A percentile compares a stretch with the other conserved stretches of the same genome.
Evolutionary conservation across 2,113 vertebrate genomes (phyloP).

Genomic region (Chionodraco myersi): DNA sequence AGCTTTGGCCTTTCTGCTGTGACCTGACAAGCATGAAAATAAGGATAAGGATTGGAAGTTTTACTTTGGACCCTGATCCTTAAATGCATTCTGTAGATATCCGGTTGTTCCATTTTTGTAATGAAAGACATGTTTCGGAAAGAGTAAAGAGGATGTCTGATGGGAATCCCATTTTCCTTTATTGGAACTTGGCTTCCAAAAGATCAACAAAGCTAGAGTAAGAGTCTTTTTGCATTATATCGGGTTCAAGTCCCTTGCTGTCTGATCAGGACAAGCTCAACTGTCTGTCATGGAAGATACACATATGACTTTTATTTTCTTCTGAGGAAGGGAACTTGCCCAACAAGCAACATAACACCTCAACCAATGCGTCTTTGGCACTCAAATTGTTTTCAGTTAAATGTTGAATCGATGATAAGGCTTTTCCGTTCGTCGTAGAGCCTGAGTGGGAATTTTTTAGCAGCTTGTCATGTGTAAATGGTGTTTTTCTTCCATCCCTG

Average conservation of each 20-base stretch:
- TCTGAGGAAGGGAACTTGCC: conserved; percentile 27
- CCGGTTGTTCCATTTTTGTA: conserved; percentile 38
- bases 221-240: conserved; percentile 17
- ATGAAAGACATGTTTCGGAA: conserved; percentile 43
- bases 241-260: conserved; percentile 21
- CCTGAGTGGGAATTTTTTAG: conserved; percentile 23
- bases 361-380: conserved; percentile 42
- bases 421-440: conserved; percentile 35
- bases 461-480: conserved; percentile 33
- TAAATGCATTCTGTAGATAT: conserved; percentile 45
- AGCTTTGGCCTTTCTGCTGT: conserved; percentile 34
- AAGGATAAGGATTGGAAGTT: conserved; percentile 24
- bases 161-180: conserved; percentile 41
- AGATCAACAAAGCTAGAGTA: conserved; percentile 27
- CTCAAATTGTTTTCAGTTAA: conserved; percentile 30
- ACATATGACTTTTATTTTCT: conserved; percentile 54
- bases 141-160: conserved; percentile 12
- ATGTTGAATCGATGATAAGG: conserved; percentile 35
- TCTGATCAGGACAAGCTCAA: conserved; percentile 28
- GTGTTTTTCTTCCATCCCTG: conserved; percentile 17
- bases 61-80: conserved; percentile 33
- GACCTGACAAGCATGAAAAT: conserved; percentile 58
- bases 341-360: conserved; percentile 22
- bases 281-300: conserved; percentile 34
- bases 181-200: conserved; percentile 40